Evolutionary conservation across 2,113 vertebrate genomes (phyloP).

Genomic region (Pangasianodon hypophthalmus): DNA sequence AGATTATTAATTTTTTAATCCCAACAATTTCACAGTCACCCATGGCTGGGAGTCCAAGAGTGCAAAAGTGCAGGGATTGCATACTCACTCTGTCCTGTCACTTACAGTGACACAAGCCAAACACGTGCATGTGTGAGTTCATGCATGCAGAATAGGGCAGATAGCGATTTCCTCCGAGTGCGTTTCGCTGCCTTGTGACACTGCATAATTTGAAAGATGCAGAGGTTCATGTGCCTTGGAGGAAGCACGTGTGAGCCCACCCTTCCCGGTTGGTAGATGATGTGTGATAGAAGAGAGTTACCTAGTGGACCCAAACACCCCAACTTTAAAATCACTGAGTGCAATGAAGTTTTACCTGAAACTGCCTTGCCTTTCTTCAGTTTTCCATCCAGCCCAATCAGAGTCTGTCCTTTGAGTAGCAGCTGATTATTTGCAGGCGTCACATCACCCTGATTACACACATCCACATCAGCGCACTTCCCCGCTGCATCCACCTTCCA

Average conservation of each 20-base stretch:
- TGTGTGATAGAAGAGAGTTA: background rate
- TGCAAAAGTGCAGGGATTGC: background rate
- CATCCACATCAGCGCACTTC: constrained; percentile 11
- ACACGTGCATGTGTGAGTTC: background rate
- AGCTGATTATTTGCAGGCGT: constrained; percentile 42
- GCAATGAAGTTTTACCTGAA: constrained; percentile 57
- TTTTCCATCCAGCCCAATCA: constrained; percentile 73
- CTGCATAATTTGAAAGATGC: constrained; percentile 15
- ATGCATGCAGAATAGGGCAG: background rate
- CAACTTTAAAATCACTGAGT: background rate
- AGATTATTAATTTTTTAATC: background rate
- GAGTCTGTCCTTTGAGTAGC: constrained; percentile 73
- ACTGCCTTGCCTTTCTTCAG: constrained; percentile 55
- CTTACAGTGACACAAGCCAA: background rate
- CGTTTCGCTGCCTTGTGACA: background rate
- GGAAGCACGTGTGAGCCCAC: background rate
- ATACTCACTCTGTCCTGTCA: background rate
- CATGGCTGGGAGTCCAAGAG: background rate
- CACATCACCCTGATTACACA: background rate
- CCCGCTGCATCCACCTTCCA: constrained; percentile 64
- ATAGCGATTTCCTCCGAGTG: background rate
- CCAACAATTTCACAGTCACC: background rate
- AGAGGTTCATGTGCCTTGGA: background rate
- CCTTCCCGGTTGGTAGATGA: background rate
- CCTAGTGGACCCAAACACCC: background rate